These are phyloP conservation scores for Drosophila santomea DNA, from an alignment of 1,140 invertebrate species.

Conservation along the genomic window DNA sequence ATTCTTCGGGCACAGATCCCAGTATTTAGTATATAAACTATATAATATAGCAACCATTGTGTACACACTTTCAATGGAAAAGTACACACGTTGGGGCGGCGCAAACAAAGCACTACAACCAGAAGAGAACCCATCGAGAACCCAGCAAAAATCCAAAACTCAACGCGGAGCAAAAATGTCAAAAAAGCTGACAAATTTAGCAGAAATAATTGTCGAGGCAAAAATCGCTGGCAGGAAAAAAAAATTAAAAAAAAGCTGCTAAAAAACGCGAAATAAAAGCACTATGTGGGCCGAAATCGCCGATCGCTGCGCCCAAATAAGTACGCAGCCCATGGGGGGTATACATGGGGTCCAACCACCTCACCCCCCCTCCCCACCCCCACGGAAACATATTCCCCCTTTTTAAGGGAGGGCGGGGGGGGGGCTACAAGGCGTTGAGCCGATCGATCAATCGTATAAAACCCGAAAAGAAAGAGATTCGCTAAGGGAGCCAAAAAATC, in stretches of 20 bases:
- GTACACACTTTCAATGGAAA: conserved; percentile 39
- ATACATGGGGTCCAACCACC: neutral
- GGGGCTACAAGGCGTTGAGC: conserved; percentile 15
- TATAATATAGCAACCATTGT: conserved; percentile 8
- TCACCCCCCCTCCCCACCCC: neutral
- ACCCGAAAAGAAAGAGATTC: conserved; percentile 16
- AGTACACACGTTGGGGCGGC: conserved; percentile 21
- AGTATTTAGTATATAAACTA: neutral
- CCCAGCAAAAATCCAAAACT: conserved; percentile 28
- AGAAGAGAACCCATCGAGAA: conserved; percentile 20
- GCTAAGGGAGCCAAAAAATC: conserved; percentile 17
- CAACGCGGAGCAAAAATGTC: conserved; percentile 47
- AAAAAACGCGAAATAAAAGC: conserved; percentile 29
- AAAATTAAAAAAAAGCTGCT: neutral
- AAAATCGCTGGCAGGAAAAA: neutral
- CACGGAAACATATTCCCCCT: neutral
- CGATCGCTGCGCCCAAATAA: conserved; percentile 57
- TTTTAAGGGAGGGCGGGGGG: conserved; percentile 5
- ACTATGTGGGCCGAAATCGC: conserved; percentile 7
- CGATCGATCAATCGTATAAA: conserved; percentile 13
- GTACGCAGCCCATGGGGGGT: conserved; percentile 47
- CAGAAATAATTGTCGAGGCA: conserved; percentile 54
- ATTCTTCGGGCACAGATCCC: neutral
- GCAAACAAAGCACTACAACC: conserved; percentile 47
- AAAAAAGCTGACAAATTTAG: conserved; percentile 30